Conservation (phyloP, 2,113 vertebrate species). For the Brachionichthys hirsutus region DNA sequence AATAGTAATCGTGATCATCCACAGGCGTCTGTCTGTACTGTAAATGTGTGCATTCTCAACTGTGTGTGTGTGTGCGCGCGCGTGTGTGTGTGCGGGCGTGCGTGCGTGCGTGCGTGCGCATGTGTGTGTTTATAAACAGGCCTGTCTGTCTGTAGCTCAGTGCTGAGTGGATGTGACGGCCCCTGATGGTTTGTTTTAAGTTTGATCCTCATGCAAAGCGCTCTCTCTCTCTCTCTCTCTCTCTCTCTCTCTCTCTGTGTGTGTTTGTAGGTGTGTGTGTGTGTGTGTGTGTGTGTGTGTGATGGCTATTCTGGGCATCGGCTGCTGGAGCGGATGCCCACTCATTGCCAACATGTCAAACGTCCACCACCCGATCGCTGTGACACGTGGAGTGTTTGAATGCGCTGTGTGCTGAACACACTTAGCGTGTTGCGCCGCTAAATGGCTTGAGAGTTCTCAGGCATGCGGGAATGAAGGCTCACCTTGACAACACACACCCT, state of each 20-base stretch:
- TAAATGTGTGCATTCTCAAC: constrained; percentile 36
- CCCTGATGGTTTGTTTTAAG: constrained; percentile 76
- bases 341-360: constrained; percentile 69
- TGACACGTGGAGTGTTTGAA: constrained; percentile 28
- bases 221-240: constrained; percentile 28
- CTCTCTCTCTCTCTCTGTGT: constrained; percentile 13
- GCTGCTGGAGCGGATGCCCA: constrained; percentile 59
- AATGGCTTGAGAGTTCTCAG: constrained; percentile 47
- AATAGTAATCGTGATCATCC: constrained; percentile 61
- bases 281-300: constrained; percentile 10
- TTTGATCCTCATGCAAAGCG: constrained; percentile 62
- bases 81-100: constrained; percentile 23
- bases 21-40: constrained; percentile 44
- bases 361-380: constrained; percentile 40
- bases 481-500: constrained; percentile 32
- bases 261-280: constrained; percentile 18
- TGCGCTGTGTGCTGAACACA: not conserved
- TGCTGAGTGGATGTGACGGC: constrained; percentile 71
- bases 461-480: constrained; percentile 25
- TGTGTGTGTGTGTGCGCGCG: constrained; percentile 12
- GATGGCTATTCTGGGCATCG: constrained; percentile 61
- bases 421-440: constrained; percentile 6
- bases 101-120: constrained; percentile 39
- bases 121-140: constrained; percentile 71
- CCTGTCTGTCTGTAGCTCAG: constrained; percentile 63